A percentile compares a stretch with the other conserved stretches of the same genome.
Conservation (phyloP, 1,140 invertebrate genomes). For the Drosophila grimshawi region DNA sequence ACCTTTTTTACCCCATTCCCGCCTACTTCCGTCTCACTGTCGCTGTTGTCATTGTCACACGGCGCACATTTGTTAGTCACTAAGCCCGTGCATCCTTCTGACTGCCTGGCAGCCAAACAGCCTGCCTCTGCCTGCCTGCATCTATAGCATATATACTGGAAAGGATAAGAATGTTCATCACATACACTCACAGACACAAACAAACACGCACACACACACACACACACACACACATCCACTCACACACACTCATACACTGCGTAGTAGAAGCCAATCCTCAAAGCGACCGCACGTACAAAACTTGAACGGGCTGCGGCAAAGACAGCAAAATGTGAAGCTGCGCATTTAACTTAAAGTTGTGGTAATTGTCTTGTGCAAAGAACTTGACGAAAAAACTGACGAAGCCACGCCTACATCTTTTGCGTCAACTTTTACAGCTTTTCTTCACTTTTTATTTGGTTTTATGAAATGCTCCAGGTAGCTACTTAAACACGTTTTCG, state of each 20-base stretch:
- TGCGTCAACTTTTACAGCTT: conserved; percentile 5
- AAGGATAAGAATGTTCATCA: conserved; percentile 80
- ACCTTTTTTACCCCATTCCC: conserved; percentile 35
- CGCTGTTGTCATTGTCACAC: conserved; percentile 64
- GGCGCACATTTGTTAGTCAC: conserved; percentile 79
- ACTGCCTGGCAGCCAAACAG: conserved; percentile 25
- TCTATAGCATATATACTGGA: conserved; percentile 31
- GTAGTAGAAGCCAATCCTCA: conserved; percentile 63
- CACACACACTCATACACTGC: conserved; percentile 11
- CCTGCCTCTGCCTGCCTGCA: conserved; percentile 13
- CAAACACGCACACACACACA: conserved; percentile 12
- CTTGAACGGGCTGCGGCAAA: conserved; percentile 65
- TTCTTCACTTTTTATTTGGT: conserved; percentile 52
- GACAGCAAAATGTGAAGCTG: conserved; percentile 63
- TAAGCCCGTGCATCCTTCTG: conserved; percentile 73
- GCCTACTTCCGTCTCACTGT: neutral
- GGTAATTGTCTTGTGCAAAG: conserved; percentile 52
- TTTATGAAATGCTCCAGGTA: conserved; percentile 75
- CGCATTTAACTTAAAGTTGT: conserved; percentile 26
- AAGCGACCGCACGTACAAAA: conserved; percentile 77
- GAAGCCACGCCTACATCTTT: conserved; percentile 9
- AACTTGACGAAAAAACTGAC: conserved; percentile 17
- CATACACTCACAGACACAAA: conserved; percentile 47
- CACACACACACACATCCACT: neutral
- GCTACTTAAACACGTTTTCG: conserved; percentile 84